Conservation (phyloP, 2,888 invertebrate species). For the Alloplasta piceator region DNA sequence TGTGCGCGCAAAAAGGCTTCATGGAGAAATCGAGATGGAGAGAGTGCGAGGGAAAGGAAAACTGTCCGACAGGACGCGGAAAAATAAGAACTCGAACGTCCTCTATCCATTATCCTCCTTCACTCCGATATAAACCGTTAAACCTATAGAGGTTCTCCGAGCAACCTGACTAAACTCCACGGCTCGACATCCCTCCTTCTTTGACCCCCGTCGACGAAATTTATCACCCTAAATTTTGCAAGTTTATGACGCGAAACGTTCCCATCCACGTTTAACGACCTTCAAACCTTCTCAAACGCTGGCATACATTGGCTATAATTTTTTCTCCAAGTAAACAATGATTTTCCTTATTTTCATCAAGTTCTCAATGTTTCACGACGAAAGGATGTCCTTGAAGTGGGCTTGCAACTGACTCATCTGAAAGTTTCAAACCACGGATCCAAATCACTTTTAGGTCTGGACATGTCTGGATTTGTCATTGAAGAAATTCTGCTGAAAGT, state of each 20-base stretch:
- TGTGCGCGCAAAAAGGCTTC: neutral
- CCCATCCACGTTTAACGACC: neutral
- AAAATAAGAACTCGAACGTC: slow-evolving; percentile 51
- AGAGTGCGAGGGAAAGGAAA: slow-evolving; percentile 8
- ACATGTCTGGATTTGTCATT: too few species aligned
- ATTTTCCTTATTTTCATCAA: too few species aligned
- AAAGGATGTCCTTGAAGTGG: too few species aligned
- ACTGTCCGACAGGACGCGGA: slow-evolving; percentile 31
- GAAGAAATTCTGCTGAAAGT: too few species aligned
- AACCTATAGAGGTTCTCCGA: slow-evolving; percentile 9
- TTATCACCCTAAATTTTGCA: slow-evolving; percentile 17
- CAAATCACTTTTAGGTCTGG: too few species aligned
- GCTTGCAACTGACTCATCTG: too few species aligned
- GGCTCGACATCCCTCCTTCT: slow-evolving; percentile 11
- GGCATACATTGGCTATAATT: too few species aligned
- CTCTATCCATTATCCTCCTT: slow-evolving; percentile 23
- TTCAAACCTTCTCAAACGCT: too few species aligned
- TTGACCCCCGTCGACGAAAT: slow-evolving; percentile 10
- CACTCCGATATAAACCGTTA: slow-evolving; percentile 49
- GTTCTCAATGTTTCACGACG: too few species aligned
- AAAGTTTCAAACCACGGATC: too few species aligned
- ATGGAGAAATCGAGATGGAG: neutral
- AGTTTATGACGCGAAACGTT: neutral
- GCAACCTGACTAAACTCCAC: slow-evolving; percentile 2
- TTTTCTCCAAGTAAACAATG: too few species aligned